These are phyloP conservation scores for Erannis defoliaria DNA, from an alignment of 2,888 invertebrate genomes.

Conservation along the genomic window DNA sequence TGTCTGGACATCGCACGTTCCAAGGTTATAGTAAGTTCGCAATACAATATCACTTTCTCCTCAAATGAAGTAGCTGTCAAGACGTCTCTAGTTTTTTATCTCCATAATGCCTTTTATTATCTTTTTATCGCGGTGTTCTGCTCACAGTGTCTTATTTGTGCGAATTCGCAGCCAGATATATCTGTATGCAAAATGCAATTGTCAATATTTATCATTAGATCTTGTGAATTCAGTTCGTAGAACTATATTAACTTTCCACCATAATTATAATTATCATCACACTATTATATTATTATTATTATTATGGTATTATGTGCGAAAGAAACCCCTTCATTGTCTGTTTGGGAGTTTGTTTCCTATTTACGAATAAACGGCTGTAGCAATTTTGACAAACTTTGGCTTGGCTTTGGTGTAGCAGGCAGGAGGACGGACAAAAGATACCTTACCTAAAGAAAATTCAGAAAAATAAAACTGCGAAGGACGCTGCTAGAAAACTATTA, in stretches of 20 bases:
- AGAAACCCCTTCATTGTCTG: too few relatives aligned
- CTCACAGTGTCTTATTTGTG: conserved; percentile 42
- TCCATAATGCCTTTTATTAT: conserved; percentile 50
- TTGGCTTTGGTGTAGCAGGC: too few relatives aligned
- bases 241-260: conserved; percentile 24
- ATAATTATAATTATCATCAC: neutral
- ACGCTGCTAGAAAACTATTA: too few relatives aligned
- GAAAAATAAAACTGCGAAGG: too few relatives aligned
- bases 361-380: too few relatives aligned
- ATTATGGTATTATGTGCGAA: too few relatives aligned
- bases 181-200: conserved; percentile 38
- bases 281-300: neutral
- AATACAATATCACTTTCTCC: conserved; percentile 56
- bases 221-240: conserved; percentile 30
- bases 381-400: neutral
- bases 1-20: conserved; percentile 22
- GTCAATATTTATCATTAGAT: conserved; percentile 29
- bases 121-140: conserved; percentile 51
- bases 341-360: too few relatives aligned
- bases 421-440: too few relatives aligned
- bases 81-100: conserved; percentile 52
- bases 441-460: too few relatives aligned
- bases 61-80: conserved; percentile 53
- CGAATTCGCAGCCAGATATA: conserved; percentile 29
- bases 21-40: conserved; percentile 46